Evolutionary conservation across 2,797 vertebrate genomes (phyloP), one percentile per base, ranked within the genome.

Genomic region (Cottoperca gobio): DNA sequence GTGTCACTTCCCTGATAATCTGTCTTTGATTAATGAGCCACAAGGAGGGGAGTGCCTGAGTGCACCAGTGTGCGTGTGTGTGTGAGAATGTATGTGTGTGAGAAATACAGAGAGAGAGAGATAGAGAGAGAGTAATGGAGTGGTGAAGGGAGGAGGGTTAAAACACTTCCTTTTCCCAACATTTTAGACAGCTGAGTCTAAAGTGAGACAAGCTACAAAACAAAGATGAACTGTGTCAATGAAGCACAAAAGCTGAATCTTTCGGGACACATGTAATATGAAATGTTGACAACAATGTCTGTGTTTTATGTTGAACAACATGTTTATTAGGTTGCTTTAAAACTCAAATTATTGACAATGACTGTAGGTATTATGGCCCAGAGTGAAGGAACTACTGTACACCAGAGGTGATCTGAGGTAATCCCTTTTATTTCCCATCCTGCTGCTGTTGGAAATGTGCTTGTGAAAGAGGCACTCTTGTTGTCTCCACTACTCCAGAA

Each of bases 21-120:
- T 89, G 89, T 80, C 37, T 35, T 90, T 93, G 92, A 93, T 92
- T 92, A 92, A 93, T 94, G 93, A 92, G 88, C 60, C 85, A 83
- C 48, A 33, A 76, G 79, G 61, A 77, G 73, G 50, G 52, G 68
- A 65, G 77, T 65, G 73, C 10, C 37, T 35, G 48, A 37, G 68
- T 26, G 64, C 14, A 61, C 33, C 10, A 50, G 13, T 33, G 24
- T 48, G 43, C 49, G 40, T 50, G 23, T 64, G 55, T 59, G 71
- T 73, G 43, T 63, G 45, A 66, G 48, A 39, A 59, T 60, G 33
- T 43, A 31, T 40, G 53, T 33, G 61, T 42, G 54, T 21, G 53
- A n/a, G 35, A n/a, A n/a, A n/a, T n/a, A n/a, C n/a, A n/a, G n/a
- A n/a, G n/a, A n/a, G n/a, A n/a, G n/a, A 42, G n/a, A 64, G 48